These are phyloP conservation scores for Prunella himalayana DNA, from an alignment of 2,113 vertebrate genomes.

Conservation along the genomic window DNA sequence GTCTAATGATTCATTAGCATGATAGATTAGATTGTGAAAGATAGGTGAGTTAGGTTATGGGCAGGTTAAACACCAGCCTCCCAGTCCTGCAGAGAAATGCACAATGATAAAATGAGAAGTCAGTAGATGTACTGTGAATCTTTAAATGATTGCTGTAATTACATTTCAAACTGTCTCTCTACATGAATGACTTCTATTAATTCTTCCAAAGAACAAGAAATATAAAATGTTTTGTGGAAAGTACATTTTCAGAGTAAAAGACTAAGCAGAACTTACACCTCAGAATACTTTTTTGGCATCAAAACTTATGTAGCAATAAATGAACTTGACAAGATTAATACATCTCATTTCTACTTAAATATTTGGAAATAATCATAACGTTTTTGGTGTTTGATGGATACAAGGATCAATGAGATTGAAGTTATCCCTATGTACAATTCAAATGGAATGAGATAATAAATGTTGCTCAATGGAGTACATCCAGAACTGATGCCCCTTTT, in stretches of 20 bases:
- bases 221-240: background rate
- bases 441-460: background rate
- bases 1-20: constrained; percentile 1
- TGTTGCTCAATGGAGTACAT: background rate
- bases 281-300: background rate
- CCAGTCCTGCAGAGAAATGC: background rate
- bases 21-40: background rate
- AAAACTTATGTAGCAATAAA: background rate
- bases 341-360: background rate
- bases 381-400: background rate
- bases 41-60: background rate
- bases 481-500: background rate
- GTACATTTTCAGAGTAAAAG: background rate
- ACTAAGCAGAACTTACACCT: background rate
- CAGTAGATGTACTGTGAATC: background rate
- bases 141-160: constrained; percentile 35
- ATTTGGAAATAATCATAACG: background rate
- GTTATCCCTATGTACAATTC: background rate
- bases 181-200: constrained; percentile 14
- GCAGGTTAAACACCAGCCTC: background rate
- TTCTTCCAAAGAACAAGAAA: background rate
- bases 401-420: background rate
- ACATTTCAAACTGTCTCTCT: background rate
- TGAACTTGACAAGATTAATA: background rate
- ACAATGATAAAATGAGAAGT: background rate